Percentiles rank a stretch among this genome's conserved stretches.
phyloP scores from a whole-genome alignment of 2,888 invertebrate species.

The Volucella inanis region DNA sequence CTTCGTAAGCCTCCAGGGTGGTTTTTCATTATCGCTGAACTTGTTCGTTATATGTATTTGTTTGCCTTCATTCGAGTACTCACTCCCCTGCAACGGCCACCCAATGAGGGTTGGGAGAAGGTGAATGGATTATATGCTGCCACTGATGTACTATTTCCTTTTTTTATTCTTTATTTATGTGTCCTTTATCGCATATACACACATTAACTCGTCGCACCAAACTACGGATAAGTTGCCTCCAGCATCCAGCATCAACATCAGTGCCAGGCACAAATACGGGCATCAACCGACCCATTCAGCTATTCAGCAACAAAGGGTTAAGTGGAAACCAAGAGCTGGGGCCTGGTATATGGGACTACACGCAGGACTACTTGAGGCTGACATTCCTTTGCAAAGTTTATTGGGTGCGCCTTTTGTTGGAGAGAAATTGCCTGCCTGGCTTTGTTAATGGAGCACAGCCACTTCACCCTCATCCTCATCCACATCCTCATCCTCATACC shows the following conservation, averaged over 20 bases:
- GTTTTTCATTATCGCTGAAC: slow-evolving; percentile 73
- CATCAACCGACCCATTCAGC: slow-evolving; percentile 22
- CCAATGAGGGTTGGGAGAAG: not conserved
- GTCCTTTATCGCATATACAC: slow-evolving; percentile 43
- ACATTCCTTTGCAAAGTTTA: slow-evolving; percentile 68
- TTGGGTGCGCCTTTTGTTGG: slow-evolving; percentile 70
- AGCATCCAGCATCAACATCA: slow-evolving; percentile 29
- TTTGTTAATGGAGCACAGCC: slow-evolving; percentile 29
- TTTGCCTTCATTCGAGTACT: slow-evolving; percentile 20
- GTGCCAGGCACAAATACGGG: not conserved
- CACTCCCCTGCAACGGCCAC: not conserved
- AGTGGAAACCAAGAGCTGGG: slow-evolving; percentile 64
- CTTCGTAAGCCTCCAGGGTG: slow-evolving; percentile 50
- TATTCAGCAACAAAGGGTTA: slow-evolving; percentile 69
- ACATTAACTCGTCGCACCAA: slow-evolving; percentile 39
- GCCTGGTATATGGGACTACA: slow-evolving; percentile 11
- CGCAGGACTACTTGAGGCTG: slow-evolving; percentile 30
- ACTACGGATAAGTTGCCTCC: slow-evolving; percentile 31
- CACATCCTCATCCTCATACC: not conserved
- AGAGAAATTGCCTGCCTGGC: slow-evolving; percentile 61
- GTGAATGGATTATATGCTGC: slow-evolving; percentile 4
- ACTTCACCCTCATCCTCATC: not conserved
- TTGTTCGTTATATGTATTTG: slow-evolving; percentile 59
- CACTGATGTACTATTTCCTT: slow-evolving; percentile 30
- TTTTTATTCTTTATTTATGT: slow-evolving; percentile 47